These are phyloP conservation scores for Eidolon helvum DNA, from an alignment of 2,113 vertebrate genomes.

Conservation along the genomic window DNA sequence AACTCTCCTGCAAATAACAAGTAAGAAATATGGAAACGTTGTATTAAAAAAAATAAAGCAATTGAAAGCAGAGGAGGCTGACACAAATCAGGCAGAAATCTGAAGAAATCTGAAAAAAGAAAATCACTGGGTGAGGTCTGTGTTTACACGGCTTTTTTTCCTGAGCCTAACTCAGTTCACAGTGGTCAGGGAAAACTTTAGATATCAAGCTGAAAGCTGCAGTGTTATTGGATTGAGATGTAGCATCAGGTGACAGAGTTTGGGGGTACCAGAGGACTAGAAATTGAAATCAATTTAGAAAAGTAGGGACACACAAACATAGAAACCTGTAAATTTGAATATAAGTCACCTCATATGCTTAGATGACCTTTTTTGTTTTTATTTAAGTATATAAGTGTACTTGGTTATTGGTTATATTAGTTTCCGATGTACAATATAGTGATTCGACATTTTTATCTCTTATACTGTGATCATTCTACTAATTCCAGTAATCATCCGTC, in stretches of 20 bases:
- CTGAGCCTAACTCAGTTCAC: background rate
- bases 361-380: background rate
- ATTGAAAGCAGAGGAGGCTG: background rate
- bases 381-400: too few species aligned
- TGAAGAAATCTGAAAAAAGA: background rate
- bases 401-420: too few species aligned
- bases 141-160: background rate
- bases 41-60: background rate
- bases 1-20: background rate
- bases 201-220: background rate
- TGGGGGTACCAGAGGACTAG: background rate
- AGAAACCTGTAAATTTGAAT: background rate
- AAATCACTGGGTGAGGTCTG: background rate
- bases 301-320: background rate
- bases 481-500: too few species aligned
- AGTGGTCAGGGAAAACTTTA: background rate
- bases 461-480: too few species aligned
- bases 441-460: too few species aligned
- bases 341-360: background rate
- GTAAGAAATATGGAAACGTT: background rate
- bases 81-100: background rate
- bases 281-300: background rate
- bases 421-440: too few species aligned
- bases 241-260: background rate
- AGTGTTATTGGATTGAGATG: background rate